Evolutionary conservation across 2,797 vertebrate species (phyloP).

Genomic region (Eutrigla gurnardus): DNA sequence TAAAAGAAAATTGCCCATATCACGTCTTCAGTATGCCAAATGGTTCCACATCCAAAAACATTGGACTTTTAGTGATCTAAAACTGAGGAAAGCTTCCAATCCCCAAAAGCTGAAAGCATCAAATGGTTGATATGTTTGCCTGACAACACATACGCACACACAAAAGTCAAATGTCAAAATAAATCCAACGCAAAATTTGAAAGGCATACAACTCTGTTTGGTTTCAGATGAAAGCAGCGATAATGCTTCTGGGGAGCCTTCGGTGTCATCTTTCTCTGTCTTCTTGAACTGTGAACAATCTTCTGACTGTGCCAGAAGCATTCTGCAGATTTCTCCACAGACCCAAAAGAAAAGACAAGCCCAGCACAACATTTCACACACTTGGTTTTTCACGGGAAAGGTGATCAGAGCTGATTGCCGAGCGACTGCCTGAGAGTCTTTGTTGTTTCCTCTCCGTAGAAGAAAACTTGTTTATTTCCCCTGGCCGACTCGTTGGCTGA

Average conservation of each 20-base stretch:
- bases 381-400: constrained; percentile 8
- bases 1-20: not conserved
- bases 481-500: constrained; percentile 10
- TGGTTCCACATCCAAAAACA: not conserved
- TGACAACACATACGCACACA: not conserved
- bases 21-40: not conserved
- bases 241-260: constrained; percentile 19
- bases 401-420: constrained; percentile 53
- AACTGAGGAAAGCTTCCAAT: constrained; percentile 8
- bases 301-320: constrained; percentile 12
- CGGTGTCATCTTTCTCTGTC: not conserved
- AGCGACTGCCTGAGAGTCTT: constrained; percentile 12
- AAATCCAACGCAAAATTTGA: constrained; percentile 25
- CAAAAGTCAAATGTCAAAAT: constrained; percentile 24
- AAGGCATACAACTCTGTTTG: constrained; percentile 12
- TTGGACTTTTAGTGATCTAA: not conserved
- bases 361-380: constrained; percentile 15
- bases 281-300: constrained; percentile 9
- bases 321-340: constrained; percentile 13
- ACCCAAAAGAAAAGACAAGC: constrained; percentile 4
- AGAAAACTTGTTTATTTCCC: constrained; percentile 51
- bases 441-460: constrained; percentile 23
- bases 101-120: constrained; percentile 4
- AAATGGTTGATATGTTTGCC: constrained; percentile 5
- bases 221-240: constrained; percentile 28